Evolutionary conservation across 1,140 invertebrate genomes (phyloP).

Genomic region (Drosophila ambigua): DNA sequence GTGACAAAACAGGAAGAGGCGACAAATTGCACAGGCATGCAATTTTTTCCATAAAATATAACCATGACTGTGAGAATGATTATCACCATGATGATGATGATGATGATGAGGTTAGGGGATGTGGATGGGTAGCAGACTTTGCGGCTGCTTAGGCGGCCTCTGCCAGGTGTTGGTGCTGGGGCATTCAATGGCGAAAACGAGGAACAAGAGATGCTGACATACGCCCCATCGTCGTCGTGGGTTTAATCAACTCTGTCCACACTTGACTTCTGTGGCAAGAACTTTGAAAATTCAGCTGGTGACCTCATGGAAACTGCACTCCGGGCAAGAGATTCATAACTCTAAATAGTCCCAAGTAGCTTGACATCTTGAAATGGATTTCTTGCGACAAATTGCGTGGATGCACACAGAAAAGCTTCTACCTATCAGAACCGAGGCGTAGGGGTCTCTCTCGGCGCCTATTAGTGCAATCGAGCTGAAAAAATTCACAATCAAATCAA

Average conservation of each 20-base stretch:
- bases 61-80: slow-evolving; percentile 6
- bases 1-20: slow-evolving; percentile 78
- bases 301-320: neutral
- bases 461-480: neutral
- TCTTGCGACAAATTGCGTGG: no score
- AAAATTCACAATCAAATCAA: slow-evolving; percentile 16
- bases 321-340: neutral
- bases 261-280: slow-evolving; percentile 8
- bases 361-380: neutral
- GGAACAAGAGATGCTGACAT: slow-evolving; percentile 1
- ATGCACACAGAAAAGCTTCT: no score
- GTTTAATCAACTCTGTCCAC: slow-evolving; percentile 34
- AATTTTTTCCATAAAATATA: slow-evolving; percentile 57
- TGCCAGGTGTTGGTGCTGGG: slow-evolving; percentile 42
- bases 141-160: slow-evolving; percentile 5
- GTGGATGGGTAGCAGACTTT: slow-evolving; percentile 2
- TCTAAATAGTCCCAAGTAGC: slow-evolving; percentile 1
- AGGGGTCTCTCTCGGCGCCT: neutral
- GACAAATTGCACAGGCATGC: slow-evolving; percentile 78
- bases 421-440: no score
- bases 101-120: neutral
- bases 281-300: neutral
- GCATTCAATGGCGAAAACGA: slow-evolving; percentile 24
- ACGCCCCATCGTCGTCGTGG: neutral
- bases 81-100: slow-evolving; percentile 11